Percentiles rank a stretch among this genome's conserved stretches.
Evolutionary conservation across 2,113 vertebrate genomes (phyloP).

Genomic region (Grallaria varia): DNA sequence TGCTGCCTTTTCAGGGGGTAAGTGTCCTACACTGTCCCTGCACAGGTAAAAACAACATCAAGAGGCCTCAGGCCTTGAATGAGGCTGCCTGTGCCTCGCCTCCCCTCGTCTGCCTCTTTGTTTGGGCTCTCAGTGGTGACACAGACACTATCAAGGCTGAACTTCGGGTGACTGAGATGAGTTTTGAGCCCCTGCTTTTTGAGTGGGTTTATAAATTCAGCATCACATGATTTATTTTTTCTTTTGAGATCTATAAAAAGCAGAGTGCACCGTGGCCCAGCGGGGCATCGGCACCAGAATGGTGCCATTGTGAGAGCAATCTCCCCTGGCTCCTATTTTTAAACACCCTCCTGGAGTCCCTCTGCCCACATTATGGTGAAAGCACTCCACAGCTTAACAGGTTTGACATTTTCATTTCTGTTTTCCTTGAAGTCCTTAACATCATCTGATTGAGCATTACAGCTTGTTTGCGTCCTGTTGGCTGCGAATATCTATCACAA

Average conservation of each 20-base stretch:
- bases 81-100: background rate
- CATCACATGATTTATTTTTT: background rate
- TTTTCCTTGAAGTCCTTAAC: conserved; percentile 19
- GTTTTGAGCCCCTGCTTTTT: background rate
- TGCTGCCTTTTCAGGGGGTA: background rate
- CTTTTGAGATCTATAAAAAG: conserved; percentile 27
- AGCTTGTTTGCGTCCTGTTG: background rate
- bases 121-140: conserved; percentile 26
- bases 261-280: background rate
- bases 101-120: conserved; percentile 27
- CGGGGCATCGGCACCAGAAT: background rate
- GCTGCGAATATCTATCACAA: background rate
- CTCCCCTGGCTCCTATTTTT: conserved; percentile 59
- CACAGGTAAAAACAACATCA: accelerated
- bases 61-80: background rate
- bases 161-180: background rate
- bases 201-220: conserved; percentile 14
- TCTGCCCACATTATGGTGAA: conserved; percentile 41
- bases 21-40: background rate
- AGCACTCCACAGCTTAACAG: conserved; percentile 40
- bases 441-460: conserved; percentile 11
- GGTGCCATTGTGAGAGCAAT: conserved; percentile 15
- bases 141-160: background rate
- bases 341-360: conserved; percentile 33
- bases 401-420: conserved; percentile 47